These are phyloP conservation scores for Xenops minutus DNA, from an alignment of 2,797 vertebrate genomes.

Conservation along the genomic window DNA sequence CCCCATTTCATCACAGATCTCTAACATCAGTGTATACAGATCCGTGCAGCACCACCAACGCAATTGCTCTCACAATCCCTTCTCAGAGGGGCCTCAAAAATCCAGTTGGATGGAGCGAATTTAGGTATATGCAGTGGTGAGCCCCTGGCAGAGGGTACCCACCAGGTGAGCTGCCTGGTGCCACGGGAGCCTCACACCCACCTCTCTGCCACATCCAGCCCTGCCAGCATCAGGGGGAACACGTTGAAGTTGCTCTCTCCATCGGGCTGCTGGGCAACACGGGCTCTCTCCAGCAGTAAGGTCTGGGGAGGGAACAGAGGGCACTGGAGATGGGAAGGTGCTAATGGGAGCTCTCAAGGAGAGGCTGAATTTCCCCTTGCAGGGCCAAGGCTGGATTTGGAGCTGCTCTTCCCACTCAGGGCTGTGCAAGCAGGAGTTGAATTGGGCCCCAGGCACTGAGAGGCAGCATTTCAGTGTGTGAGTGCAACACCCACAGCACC, in stretches of 20 bases:
- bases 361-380: neutral
- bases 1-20: fast-evolving
- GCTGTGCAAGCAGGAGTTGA: neutral
- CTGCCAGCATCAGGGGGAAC: conserved; percentile 90
- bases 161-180: fast-evolving
- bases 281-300: conserved; percentile 89
- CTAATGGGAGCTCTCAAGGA: neutral
- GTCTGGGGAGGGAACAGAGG: conserved; percentile 75
- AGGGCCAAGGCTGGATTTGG: neutral
- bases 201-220: conserved; percentile 86
- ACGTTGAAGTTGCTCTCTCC: conserved; percentile 89
- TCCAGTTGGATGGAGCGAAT: fast-evolving
- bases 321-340: neutral
- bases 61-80: fast-evolving
- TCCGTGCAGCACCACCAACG: neutral
- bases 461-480: fast-evolving
- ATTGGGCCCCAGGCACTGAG: fast-evolving
- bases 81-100: neutral
- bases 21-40: fast-evolving
- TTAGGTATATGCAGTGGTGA: too few species aligned
- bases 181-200: neutral
- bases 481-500: fast-evolving
- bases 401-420: neutral
- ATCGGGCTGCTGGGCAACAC: conserved; percentile 76
- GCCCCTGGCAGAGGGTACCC: neutral